Conservation (phyloP, 2,888 invertebrate genomes). For the Temnothorax rugatulus region DNA sequence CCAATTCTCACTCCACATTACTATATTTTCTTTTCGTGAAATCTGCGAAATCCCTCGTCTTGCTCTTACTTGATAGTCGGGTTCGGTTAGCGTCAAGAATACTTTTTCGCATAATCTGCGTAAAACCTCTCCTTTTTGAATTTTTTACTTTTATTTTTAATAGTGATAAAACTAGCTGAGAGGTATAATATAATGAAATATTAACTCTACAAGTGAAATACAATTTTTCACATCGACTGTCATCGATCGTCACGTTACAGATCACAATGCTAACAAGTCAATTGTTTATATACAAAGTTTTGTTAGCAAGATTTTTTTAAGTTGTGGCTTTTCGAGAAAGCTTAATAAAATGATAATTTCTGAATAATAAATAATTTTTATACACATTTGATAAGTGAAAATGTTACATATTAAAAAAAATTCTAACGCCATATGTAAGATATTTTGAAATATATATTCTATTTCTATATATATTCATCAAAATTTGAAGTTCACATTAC, state of each 20-base stretch:
- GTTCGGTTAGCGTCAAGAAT: conserved; percentile 1
- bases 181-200: conserved; percentile 2
- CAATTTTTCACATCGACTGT: neutral
- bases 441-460: conserved; percentile 4
- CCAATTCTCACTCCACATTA: conserved; percentile 23
- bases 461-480: conserved; percentile 13
- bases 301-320: neutral
- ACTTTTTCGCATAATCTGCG: neutral
- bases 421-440: neutral
- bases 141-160: conserved; percentile 1
- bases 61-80: neutral
- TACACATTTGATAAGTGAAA: neutral
- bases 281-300: neutral
- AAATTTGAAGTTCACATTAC: conserved; percentile 15
- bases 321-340: neutral
- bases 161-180: neutral
- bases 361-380: neutral
- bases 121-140: neutral
- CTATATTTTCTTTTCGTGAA: conserved; percentile 23
- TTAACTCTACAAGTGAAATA: neutral
- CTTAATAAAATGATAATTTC: conserved; percentile 10
- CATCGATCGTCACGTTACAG: neutral
- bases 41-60: conserved; percentile 24
- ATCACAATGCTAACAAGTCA: neutral
- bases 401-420: neutral